Evolutionary conservation across 2,888 invertebrate species (phyloP).

Genomic region (Cancer borealis): DNA sequence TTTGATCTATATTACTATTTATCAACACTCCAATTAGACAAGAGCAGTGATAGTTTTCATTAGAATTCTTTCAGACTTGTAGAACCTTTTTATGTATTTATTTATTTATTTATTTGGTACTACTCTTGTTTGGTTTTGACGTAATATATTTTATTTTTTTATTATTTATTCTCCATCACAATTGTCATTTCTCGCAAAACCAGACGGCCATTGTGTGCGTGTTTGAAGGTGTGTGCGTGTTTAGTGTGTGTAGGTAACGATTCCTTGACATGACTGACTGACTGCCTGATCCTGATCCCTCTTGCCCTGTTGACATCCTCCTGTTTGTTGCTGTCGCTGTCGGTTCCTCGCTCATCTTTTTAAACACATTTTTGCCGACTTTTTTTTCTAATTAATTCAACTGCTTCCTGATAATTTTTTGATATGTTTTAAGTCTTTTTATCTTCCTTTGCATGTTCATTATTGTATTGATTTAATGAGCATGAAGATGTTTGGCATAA

Average conservation of each 20-base stretch:
- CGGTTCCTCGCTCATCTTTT: background rate
- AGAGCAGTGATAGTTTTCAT: background rate
- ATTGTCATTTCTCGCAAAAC: too few relatives aligned
- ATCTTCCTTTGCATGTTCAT: background rate
- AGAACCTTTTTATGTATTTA: too few relatives aligned
- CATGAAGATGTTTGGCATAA: background rate
- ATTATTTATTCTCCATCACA: too few relatives aligned
- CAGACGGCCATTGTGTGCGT: too few relatives aligned
- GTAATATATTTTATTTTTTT: background rate
- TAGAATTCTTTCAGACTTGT: background rate
- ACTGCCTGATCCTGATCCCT: background rate
- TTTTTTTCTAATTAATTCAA: background rate
- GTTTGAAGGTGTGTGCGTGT: too few relatives aligned
- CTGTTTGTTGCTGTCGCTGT: background rate
- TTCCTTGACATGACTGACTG: background rate
- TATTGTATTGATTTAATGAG: background rate
- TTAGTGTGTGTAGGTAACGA: too few relatives aligned
- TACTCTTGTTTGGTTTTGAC: background rate
- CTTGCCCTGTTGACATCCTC: background rate
- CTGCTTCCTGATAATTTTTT: background rate
- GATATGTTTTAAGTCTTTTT: background rate
- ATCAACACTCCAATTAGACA: background rate
- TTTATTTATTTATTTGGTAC: too few relatives aligned
- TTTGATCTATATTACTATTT: background rate
- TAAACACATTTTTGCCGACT: background rate